Conservation (phyloP, 2,113 vertebrate genomes). For the Sciurus niger region DNA sequence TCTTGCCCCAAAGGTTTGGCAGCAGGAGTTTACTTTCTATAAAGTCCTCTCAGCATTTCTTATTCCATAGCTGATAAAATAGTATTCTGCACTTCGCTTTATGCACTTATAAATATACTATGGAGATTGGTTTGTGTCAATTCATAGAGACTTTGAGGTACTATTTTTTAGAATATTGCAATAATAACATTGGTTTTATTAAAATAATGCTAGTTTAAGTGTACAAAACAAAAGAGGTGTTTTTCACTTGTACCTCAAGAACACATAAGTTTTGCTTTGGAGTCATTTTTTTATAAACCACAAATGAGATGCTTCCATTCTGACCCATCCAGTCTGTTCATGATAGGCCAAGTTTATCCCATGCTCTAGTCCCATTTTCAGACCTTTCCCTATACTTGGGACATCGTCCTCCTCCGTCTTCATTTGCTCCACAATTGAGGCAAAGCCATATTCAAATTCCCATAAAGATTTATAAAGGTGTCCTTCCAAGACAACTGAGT, state of each 20-base stretch:
- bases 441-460: not conserved
- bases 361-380: not conserved
- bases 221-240: not conserved
- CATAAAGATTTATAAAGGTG: not conserved
- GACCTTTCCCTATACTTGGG: not conserved
- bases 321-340: not conserved
- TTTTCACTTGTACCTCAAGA: not conserved
- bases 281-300: not conserved
- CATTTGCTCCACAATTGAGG: not conserved
- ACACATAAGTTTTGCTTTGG: not conserved
- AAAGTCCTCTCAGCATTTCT: not conserved
- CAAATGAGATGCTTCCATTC: not conserved
- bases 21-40: not conserved
- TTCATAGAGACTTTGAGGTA: slow-evolving; percentile 18
- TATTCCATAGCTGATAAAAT: not conserved
- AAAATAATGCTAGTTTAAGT: not conserved
- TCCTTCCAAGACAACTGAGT: not conserved
- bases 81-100: not conserved
- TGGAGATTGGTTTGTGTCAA: not conserved
- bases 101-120: not conserved
- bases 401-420: not conserved
- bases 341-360: not conserved
- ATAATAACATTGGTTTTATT: not conserved
- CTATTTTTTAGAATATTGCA: not conserved
- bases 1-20: too few species aligned